Evolutionary conservation across 2,888 invertebrate genomes (phyloP).

Genomic region (Eupithecia subumbrata): DNA sequence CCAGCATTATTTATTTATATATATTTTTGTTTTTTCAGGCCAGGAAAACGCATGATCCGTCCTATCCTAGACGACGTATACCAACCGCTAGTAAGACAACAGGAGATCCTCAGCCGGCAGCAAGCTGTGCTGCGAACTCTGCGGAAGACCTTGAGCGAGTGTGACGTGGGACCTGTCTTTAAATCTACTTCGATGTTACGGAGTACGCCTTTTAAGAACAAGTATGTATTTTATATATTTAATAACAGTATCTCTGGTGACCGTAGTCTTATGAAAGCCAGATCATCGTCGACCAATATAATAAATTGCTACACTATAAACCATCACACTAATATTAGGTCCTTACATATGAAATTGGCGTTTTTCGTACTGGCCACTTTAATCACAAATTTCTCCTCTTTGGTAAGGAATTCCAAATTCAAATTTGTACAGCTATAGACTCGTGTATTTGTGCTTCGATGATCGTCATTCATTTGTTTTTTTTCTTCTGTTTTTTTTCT

Average conservation of each 20-base stretch:
- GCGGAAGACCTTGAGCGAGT: slow-evolving; percentile 69
- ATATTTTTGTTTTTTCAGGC: slow-evolving; percentile 48
- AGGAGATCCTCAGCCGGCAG: slow-evolving; percentile 86
- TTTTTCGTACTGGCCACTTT: too few relatives aligned
- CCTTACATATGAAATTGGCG: too few relatives aligned
- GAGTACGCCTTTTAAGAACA: slow-evolving; percentile 70
- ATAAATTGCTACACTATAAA: too few relatives aligned
- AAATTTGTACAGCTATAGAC: too few relatives aligned
- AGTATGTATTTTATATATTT: slow-evolving; percentile 45
- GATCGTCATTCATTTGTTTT: too few relatives aligned
- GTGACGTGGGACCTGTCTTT: slow-evolving; percentile 62
- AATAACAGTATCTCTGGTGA: neutral
- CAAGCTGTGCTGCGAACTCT: slow-evolving; percentile 76
- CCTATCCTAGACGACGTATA: slow-evolving; percentile 91
- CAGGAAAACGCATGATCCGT: slow-evolving; percentile 81
- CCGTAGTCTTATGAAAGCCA: too few relatives aligned
- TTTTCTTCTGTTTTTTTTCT: too few relatives aligned
- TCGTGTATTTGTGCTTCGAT: too few relatives aligned
- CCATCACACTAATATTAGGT: too few relatives aligned
- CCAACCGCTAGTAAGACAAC: slow-evolving; percentile 90
- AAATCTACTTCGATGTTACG: slow-evolving; percentile 69
- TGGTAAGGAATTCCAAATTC: too few relatives aligned
- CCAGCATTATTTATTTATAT: too few relatives aligned
- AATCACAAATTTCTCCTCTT: too few relatives aligned
- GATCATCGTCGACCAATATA: neutral